Conservation (phyloP, 37 sponge, comb jelly and placozoan genomes). For the Aplysina aerophoba region DNA sequence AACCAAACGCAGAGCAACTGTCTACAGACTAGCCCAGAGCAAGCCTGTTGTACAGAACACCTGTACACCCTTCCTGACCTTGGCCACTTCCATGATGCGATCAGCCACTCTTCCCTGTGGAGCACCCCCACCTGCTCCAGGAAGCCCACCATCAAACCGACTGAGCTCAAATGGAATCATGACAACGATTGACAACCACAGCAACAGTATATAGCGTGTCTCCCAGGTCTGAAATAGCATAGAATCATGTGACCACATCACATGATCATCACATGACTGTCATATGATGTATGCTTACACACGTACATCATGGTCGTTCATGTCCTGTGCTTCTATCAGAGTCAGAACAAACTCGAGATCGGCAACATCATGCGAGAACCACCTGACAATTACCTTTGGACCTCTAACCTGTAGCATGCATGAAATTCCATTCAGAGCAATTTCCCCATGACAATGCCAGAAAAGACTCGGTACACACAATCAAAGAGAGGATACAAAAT, state of each 20-base stretch:
- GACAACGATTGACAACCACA: slow-evolving; percentile 94
- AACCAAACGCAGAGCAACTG: no score
- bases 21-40: no score
- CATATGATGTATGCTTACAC: neutral
- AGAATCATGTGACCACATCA: slow-evolving; percentile 2
- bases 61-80: slow-evolving; percentile 29
- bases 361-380: slow-evolving; percentile 94
- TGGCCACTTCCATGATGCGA: slow-evolving; percentile 78
- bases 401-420: slow-evolving; percentile 86
- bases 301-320: slow-evolving; percentile 58
- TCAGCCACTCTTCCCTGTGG: slow-evolving; percentile 54
- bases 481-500: no score
- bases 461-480: no score
- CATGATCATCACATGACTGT: neutral
- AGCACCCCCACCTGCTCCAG: no score
- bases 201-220: slow-evolving; percentile 88
- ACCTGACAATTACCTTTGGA: slow-evolving; percentile 89
- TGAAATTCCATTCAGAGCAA: no score
- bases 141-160: slow-evolving; percentile 72
- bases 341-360: slow-evolving; percentile 82
- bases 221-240: slow-evolving; percentile 83
- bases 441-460: no score
- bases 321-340: slow-evolving; percentile 80
- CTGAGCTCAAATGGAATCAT: slow-evolving; percentile 93
- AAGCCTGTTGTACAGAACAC: neutral